Conservation (phyloP, 1,140 invertebrate species). For the Trachymyrmex cornetzi region DNA sequence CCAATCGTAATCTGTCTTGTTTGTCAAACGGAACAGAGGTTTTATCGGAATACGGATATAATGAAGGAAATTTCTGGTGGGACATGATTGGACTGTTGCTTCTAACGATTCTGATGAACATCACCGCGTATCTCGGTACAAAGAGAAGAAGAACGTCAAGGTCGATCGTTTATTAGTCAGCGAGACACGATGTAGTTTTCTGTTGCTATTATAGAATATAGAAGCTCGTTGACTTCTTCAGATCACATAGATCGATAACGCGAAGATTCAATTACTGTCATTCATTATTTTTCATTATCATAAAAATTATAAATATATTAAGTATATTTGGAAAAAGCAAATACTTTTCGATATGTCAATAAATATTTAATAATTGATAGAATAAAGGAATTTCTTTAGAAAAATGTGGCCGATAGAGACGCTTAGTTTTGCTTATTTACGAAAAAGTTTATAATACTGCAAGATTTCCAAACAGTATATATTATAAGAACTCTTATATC, state of each 20-base stretch:
- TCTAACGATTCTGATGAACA: conserved; percentile 67
- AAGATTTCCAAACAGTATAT: too few species aligned
- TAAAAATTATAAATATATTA: too few species aligned
- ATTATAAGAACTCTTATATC: too few species aligned
- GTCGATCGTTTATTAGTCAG: conserved; percentile 4
- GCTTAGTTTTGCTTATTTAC: too few species aligned
- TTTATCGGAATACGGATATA: conserved; percentile 72
- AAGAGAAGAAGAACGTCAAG: conserved; percentile 48
- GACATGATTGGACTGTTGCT: conserved; percentile 62
- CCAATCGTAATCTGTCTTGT: conserved; percentile 66
- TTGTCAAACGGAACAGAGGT: conserved; percentile 69
- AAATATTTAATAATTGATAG: not conserved
- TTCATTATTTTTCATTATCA: too few species aligned
- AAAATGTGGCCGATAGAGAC: too few species aligned
- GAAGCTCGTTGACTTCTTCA: not conserved
- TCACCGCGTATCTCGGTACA: conserved; percentile 70
- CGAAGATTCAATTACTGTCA: not conserved
- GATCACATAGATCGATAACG: not conserved
- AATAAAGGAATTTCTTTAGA: not conserved
- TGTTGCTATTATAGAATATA: not conserved
- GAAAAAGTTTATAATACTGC: too few species aligned
- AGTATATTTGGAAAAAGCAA: not conserved
- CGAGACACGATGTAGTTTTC: not conserved
- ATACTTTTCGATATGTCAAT: not conserved
- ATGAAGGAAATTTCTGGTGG: conserved; percentile 45